Conservation (phyloP, 1,140 invertebrate genomes). For the Calycopis cecrops region DNA sequence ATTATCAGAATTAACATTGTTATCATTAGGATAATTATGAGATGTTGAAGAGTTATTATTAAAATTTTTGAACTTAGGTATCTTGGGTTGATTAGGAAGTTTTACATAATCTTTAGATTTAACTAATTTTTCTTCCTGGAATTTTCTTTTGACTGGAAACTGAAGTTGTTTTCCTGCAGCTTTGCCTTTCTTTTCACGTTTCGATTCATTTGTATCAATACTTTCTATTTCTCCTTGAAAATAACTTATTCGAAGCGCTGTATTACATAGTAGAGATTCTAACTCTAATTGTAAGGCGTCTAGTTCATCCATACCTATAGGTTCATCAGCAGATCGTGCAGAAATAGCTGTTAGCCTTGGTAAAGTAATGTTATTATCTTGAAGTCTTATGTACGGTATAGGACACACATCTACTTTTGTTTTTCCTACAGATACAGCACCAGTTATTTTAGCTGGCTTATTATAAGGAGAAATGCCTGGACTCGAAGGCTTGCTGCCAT, state of each 20-base stretch:
- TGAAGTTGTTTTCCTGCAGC: conserved; percentile 75
- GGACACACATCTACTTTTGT: conserved; percentile 58
- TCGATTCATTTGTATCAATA: conserved; percentile 82
- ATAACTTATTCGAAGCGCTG: conserved; percentile 84
- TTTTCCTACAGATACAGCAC: conserved; percentile 54
- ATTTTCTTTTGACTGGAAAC: conserved; percentile 75
- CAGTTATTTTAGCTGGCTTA: conserved; percentile 66
- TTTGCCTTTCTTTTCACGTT: conserved; percentile 79
- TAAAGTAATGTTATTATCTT: conserved; percentile 56
- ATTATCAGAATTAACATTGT: conserved; percentile 71
- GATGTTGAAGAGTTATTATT: conserved; percentile 58
- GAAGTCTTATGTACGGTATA: conserved; percentile 62
- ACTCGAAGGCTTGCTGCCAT: conserved; percentile 68
- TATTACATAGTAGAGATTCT: conserved; percentile 89
- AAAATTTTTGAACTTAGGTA: conserved; percentile 74
- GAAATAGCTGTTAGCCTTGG: conserved; percentile 60
- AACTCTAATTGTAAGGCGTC: conserved; percentile 90
- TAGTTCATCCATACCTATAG: conserved; percentile 83
- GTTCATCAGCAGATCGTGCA: conserved; percentile 65
- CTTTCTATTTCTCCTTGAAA: conserved; percentile 85
- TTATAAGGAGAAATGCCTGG: conserved; percentile 65
- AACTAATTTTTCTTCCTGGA: conserved; percentile 70
- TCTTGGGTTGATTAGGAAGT: conserved; percentile 71
- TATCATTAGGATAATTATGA: conserved; percentile 64
- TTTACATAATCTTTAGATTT: conserved; percentile 73